Evolutionary conservation across 2,113 vertebrate species (phyloP).

Genomic region (Rhadina sibilatrix): DNA sequence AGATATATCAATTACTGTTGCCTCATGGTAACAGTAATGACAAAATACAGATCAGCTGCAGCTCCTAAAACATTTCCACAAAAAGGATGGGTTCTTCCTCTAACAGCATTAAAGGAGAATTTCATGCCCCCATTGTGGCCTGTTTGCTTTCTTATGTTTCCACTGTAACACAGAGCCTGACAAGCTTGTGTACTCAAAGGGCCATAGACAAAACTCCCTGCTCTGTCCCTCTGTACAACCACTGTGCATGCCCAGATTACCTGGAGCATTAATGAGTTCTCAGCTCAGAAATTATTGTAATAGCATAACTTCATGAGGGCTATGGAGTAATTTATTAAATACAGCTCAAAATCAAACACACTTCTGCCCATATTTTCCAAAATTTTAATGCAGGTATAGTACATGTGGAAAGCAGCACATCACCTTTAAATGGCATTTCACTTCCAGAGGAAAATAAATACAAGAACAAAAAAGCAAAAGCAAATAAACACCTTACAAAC

Average conservation of each 20-base stretch:
- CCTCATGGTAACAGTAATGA: not conserved
- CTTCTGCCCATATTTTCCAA: rapidly evolving
- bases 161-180: not conserved
- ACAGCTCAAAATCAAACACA: not conserved
- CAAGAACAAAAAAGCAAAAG: not conserved
- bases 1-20: not conserved
- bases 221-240: not conserved
- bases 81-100: not conserved
- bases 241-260: not conserved
- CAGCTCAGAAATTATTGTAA: not conserved
- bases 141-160: not conserved
- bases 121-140: rapidly evolving
- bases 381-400: not conserved
- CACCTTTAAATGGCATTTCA: not conserved
- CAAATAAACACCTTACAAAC: not conserved
- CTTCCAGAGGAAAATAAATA: not conserved
- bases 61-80: not conserved
- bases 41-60: not conserved
- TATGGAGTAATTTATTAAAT: not conserved
- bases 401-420: not conserved
- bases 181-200: not conserved
- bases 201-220: not conserved
- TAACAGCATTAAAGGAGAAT: not conserved
- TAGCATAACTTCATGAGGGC: not conserved
- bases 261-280: not conserved